Evolutionary conservation across 2,113 vertebrate genomes (phyloP).

Genomic region (Paramormyrops kingsleyae): DNA sequence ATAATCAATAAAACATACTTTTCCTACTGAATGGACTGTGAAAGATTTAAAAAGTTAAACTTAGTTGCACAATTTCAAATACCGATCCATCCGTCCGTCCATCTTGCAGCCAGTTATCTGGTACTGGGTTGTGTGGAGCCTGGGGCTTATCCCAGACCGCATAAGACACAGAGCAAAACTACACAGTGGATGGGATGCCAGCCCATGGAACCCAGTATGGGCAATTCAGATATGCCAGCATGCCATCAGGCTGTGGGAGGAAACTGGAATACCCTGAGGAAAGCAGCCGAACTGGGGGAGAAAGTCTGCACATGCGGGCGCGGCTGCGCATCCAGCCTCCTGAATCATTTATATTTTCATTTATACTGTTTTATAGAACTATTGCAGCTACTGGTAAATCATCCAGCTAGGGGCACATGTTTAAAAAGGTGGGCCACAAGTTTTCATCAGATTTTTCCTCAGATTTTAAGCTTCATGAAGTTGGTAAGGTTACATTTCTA

Average conservation of each 20-base stretch:
- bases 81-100: constrained; percentile 68
- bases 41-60: too few species aligned
- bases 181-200: not conserved
- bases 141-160: not conserved
- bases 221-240: not conserved
- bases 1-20: not conserved
- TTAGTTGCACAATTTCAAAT: too few species aligned
- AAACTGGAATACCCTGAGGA: not conserved
- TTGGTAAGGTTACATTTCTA: not conserved
- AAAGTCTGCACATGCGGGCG: not conserved
- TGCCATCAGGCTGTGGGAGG: not conserved
- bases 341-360: not conserved
- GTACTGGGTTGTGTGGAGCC: not conserved
- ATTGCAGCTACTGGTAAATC: not conserved
- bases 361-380: not conserved
- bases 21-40: not conserved
- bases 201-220: not conserved
- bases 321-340: not conserved
- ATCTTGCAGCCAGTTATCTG: not conserved
- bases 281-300: not conserved
- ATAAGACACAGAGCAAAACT: not conserved
- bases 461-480: not conserved
- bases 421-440: not conserved
- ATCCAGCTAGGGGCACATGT: not conserved
- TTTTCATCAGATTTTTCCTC: not conserved